phyloP scores from a whole-genome alignment of 2,797 vertebrate species.

The Tolypeutes matacus region DNA sequence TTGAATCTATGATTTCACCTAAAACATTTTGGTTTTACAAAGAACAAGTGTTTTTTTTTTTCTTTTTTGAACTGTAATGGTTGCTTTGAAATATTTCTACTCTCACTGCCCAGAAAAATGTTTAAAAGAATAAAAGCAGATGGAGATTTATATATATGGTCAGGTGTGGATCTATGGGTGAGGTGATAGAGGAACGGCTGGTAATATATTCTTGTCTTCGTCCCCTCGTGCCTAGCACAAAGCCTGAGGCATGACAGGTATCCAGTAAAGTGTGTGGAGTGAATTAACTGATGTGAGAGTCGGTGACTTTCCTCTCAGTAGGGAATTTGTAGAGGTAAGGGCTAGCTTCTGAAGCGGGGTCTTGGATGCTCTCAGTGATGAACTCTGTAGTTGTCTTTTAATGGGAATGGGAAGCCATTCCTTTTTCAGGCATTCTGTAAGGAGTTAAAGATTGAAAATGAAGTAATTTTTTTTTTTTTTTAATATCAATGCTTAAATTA shows the following conservation, averaged over 20 bases:
- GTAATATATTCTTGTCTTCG: background rate
- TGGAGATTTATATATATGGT: background rate
- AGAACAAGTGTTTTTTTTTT: background rate
- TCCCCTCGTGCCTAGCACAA: background rate
- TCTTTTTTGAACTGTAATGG: constrained; percentile 14
- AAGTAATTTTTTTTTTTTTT: background rate
- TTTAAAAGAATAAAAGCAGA: constrained; percentile 29
- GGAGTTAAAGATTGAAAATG: background rate
- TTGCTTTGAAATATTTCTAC: constrained; percentile 45
- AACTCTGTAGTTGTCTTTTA: constrained; percentile 29
- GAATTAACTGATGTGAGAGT: constrained; percentile 53
- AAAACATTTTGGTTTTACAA: background rate
- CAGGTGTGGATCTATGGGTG: background rate
- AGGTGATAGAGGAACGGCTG: background rate
- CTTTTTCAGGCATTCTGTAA: constrained; percentile 15
- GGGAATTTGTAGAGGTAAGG: constrained; percentile 43
- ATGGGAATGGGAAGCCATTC: background rate
- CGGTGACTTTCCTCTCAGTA: constrained; percentile 46
- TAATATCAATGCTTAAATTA: background rate
- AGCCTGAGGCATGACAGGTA: constrained; percentile 22
- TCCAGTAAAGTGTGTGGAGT: background rate
- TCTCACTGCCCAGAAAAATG: constrained; percentile 29
- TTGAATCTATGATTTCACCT: constrained; percentile 18
- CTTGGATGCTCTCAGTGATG: background rate
- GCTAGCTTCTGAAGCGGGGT: constrained; percentile 58